phyloP scores from a whole-genome alignment of 2,797 vertebrate species.

The Eulemur albifrons region DNA sequence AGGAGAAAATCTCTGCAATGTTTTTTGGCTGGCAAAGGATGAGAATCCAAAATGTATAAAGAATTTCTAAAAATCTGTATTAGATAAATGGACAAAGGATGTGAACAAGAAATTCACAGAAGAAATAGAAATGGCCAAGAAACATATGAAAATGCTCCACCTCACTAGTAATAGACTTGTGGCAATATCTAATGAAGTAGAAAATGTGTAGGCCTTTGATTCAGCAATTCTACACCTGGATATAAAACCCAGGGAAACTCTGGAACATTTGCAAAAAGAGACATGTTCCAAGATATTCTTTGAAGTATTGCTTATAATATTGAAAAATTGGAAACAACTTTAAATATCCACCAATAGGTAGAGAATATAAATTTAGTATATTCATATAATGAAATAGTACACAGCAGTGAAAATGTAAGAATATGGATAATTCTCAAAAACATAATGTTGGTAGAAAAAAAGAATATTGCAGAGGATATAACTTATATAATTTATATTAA shows the following conservation, averaged over 20 bases:
- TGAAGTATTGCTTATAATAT: neutral
- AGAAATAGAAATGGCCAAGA: neutral
- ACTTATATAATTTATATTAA: neutral
- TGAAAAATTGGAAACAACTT: neutral
- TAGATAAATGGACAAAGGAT: slow-evolving; percentile 11
- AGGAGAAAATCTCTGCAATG: neutral
- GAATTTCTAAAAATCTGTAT: neutral
- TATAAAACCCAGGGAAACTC: neutral
- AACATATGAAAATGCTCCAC: neutral
- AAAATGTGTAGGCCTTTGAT: neutral
- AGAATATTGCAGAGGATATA: neutral
- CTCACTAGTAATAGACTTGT: neutral
- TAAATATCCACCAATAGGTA: neutral
- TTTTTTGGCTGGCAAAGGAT: neutral
- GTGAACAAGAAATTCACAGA: neutral
- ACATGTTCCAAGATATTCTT: neutral
- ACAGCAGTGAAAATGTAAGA: neutral
- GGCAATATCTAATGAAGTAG: neutral
- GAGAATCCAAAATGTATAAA: neutral
- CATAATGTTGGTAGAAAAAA: neutral
- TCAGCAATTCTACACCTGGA: neutral
- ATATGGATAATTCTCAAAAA: neutral
- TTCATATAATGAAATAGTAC: neutral
- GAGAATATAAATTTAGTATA: neutral
- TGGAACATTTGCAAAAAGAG: neutral